Percentiles rank a stretch among this genome's conserved stretches.
Conservation (phyloP, 2,113 vertebrate species). For the Archocentrus centrarchus region DNA sequence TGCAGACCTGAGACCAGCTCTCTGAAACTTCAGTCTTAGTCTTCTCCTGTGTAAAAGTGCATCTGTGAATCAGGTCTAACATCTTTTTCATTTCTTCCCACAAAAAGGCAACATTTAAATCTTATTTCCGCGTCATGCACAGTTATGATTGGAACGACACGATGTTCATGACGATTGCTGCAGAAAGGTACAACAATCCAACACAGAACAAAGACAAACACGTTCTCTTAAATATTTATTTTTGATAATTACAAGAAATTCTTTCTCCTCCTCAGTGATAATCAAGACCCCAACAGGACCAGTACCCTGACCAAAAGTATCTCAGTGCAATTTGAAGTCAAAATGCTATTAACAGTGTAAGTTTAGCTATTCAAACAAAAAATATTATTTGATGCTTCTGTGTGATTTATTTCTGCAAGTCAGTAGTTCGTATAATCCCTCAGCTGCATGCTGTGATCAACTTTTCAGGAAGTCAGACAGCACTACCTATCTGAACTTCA, state of each 20-base stretch:
- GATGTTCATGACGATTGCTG: constrained; percentile 62
- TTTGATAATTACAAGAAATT: neutral
- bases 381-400: neutral
- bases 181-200: constrained; percentile 65
- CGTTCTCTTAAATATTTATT: neutral
- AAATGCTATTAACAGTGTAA: constrained; percentile 72
- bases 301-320: constrained; percentile 47
- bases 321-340: constrained; percentile 69
- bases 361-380: constrained; percentile 16
- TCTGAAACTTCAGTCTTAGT: neutral
- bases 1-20: neutral
- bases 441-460: constrained; percentile 5
- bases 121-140: constrained; percentile 48
- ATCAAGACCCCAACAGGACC: constrained; percentile 49
- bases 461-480: constrained; percentile 46
- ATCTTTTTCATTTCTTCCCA: neutral
- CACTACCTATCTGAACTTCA: constrained; percentile 71
- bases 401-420: neutral
- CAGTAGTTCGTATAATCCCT: neutral
- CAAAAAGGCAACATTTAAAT: constrained; percentile 63
- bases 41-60: neutral
- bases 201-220: neutral
- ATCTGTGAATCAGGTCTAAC: neutral
- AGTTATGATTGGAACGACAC: constrained; percentile 64
- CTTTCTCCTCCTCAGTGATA: constrained; percentile 71